A percentile compares a stretch with the other conserved stretches of the same genome.
phyloP scores from a whole-genome alignment of 1,140 invertebrate species.

The Eumeta japonica region DNA sequence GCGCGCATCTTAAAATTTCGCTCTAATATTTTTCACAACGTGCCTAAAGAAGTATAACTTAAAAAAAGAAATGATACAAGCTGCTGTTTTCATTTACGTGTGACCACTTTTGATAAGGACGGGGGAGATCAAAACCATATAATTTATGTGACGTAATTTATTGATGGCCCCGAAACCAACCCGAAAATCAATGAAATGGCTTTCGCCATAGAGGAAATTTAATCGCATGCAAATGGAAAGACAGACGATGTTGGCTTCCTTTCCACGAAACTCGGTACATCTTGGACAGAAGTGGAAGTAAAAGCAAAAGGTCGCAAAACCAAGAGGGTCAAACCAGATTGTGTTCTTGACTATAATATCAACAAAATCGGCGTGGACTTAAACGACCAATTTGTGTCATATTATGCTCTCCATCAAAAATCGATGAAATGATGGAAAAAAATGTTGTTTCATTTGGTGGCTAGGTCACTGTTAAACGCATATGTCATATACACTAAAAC shows the following conservation, averaged over 20 bases:
- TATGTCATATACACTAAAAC: conserved; percentile 2
- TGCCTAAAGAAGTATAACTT: too few species aligned
- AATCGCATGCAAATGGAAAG: conserved; percentile 23
- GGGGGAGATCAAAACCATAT: too few species aligned
- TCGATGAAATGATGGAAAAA: too few species aligned
- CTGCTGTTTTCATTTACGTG: too few species aligned
- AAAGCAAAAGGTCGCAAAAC: conserved; percentile 12
- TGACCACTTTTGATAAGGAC: too few species aligned
- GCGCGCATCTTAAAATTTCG: too few species aligned
- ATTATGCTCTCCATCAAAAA: conserved; percentile 4
- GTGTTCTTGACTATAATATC: conserved; percentile 13
- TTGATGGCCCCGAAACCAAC: too few species aligned
- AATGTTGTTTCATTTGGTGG: conserved; percentile 7
- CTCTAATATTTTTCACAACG: too few species aligned
- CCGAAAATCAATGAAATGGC: conserved; percentile 10
- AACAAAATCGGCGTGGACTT: conserved; percentile 14
- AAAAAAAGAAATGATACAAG: too few species aligned
- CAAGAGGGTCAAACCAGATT: conserved; percentile 10
- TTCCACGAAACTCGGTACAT: conserved; percentile 14
- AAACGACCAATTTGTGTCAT: conserved; percentile 7
- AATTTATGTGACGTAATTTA: too few species aligned
- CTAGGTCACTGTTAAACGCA: conserved; percentile 3
- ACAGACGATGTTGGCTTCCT: conserved; percentile 19
- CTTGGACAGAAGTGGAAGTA: conserved; percentile 10
- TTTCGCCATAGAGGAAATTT: conserved; percentile 14